Evolutionary conservation across 2,797 vertebrate species (phyloP), one percentile per base, ranked within the genome.

Genomic region (Moxostoma hubbsi): DNA sequence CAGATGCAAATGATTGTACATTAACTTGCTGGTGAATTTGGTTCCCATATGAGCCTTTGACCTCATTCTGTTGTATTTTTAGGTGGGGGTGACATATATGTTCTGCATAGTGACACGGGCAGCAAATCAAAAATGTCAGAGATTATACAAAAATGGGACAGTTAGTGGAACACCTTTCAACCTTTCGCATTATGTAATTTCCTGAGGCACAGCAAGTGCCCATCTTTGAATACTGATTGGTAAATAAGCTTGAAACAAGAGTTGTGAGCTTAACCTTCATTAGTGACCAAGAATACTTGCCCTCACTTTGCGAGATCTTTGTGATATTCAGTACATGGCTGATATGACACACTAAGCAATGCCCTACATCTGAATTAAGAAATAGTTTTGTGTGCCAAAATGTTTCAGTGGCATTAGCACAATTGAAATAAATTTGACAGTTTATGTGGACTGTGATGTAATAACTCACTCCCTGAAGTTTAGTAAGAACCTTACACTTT

Each of bases 221-320:
- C 85, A 87, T 82, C 88, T 86, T 85, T 86, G 92, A 91, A 92
- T 92, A 87, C 90, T 86, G 87, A 92, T 93, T 85, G 85, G 82
- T 65, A 67, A 73, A 59, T 82, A 57, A 71, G 64, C 18, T 62
- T 62, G 10, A 7, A 66, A 43, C 9, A 7, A 43, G 1, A 1
- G 53, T 54, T 79, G 36, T 75, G 59, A 57, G 54, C 75, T 67
- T 82, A 71, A 82, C 80, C 69, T 53, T 57, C 62, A 36, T 58
- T 76, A 70, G 77, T 75, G 84, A 80, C 80, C 66, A 46, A 75
- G 84, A 85, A 85, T 82, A 70, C 69, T 53, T 64, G 24, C 59
- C 6, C 53, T 79, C 73, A 76, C 73, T 54, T 83, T 79, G 59
- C 46, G 15, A 79, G 15, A 46, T 73, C 80, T 64, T 73, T 75